Conservation (phyloP, 2,113 vertebrate genomes). For the Struthio camelus region DNA sequence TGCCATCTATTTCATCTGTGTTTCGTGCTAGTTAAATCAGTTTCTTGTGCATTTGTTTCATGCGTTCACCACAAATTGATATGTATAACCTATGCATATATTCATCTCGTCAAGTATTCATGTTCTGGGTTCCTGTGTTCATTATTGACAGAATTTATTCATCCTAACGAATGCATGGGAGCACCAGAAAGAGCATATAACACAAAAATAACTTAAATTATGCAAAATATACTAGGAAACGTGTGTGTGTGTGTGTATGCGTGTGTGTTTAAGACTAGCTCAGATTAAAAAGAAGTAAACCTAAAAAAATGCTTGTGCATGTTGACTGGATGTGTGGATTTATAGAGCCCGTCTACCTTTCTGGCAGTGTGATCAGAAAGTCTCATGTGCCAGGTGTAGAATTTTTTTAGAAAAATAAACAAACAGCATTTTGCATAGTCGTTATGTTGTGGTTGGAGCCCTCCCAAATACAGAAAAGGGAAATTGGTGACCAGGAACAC, state of each 20-base stretch:
- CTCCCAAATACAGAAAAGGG: background rate
- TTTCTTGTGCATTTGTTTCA: conserved; percentile 66
- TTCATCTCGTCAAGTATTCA: conserved; percentile 74
- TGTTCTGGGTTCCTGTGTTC: conserved; percentile 63
- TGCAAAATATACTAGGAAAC: conserved; percentile 36
- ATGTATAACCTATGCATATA: conserved; percentile 70
- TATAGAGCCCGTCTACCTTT: background rate
- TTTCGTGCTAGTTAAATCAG: conserved; percentile 50
- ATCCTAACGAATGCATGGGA: conserved; percentile 63
- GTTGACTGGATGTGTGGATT: background rate
- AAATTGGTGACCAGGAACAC: background rate
- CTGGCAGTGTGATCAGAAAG: background rate
- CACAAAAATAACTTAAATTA: conserved; percentile 64
- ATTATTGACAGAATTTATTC: conserved; percentile 73
- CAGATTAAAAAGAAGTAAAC: background rate
- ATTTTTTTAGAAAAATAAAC: conserved; percentile 14
- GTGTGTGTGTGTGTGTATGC: background rate
- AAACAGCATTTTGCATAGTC: background rate
- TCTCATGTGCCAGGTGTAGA: background rate
- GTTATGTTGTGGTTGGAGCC: background rate
- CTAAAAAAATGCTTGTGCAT: background rate
- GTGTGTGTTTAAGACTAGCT: background rate
- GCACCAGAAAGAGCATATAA: conserved; percentile 51
- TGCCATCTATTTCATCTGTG: conserved; percentile 49
- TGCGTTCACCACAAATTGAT: conserved; percentile 62